These are phyloP conservation scores for Amiota communis DNA, from an alignment of 2,888 invertebrate genomes.

Conservation along the genomic window DNA sequence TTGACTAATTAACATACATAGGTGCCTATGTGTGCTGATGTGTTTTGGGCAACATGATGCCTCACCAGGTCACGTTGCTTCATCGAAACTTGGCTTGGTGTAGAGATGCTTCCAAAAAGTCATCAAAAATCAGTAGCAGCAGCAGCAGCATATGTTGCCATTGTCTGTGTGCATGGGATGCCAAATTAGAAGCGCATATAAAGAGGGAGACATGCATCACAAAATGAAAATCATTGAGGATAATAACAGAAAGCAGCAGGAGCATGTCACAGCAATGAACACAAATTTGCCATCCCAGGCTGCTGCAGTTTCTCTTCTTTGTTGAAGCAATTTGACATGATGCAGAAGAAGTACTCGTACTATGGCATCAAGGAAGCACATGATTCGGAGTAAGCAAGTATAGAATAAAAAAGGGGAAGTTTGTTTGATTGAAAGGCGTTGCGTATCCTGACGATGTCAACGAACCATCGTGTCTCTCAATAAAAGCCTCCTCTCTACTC, in stretches of 20 bases:
- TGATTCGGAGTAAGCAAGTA: not conserved
- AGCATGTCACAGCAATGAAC: constrained; percentile 1
- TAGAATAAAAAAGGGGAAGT: constrained; percentile 26
- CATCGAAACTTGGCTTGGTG: no score
- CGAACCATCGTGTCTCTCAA: not conserved
- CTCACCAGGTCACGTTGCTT: no score
- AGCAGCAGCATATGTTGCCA: not conserved
- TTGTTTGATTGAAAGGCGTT: constrained; percentile 61
- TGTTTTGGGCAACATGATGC: no score
- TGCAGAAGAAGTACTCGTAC: not conserved
- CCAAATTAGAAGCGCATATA: not conserved
- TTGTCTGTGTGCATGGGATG: not conserved
- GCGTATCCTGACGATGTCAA: constrained; percentile 22
- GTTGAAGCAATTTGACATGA: not conserved
- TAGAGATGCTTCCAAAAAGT: not conserved
- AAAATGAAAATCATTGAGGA: no score
- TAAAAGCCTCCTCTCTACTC: not conserved
- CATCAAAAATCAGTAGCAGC: not conserved
- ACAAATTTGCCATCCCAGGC: constrained; percentile 3
- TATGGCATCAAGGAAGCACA: constrained; percentile 20
- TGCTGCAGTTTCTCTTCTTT: not conserved
- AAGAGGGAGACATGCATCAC: not conserved
- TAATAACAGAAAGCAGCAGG: not conserved
- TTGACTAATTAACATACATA: no score
- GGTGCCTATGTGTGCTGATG: no score